Base-by-base conservation (phyloP, 2,797 vertebrate genomes). In the Halcyon badia region DNA sequence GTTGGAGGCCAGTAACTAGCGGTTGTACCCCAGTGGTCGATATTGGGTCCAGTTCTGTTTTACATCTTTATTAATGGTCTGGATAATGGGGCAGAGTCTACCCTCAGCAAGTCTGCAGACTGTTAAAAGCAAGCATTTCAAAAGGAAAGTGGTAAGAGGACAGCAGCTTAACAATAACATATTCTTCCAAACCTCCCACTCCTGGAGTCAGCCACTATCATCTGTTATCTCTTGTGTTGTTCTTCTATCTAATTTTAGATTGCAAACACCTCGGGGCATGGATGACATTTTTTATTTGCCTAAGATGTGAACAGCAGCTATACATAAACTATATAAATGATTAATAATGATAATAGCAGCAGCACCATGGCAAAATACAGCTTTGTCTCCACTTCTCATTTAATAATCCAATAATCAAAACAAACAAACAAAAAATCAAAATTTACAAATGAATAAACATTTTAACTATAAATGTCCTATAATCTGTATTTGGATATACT, bases 201-300 rank as follows among this genome's bases (percentile, higher is more conserved):
- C 33, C 77, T 39, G 61, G 28, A 83, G 62, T 33, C 35, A 85
- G 28, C 46, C 2, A 5, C 56, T 79, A 66, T 81, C 46, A 88
- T 35, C 80, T 82, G 69, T 49, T 86, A 65, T 33, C 22, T 87
- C 70, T 90, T 93, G 66, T 54, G 48, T 91, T 79, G 62, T 12
- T 66, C 58, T 70, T 90, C 52, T 66, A 48, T 84, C 35, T 56
- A 88, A 91, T 90, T 95, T 95, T 96, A 95, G 76, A 91, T 49
- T 66, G 56, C 41, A 88, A 88, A 93, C 48, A 76, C 83, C 92
- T 91, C 73, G 93, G 90, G 90, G 90, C 70, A 83, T 37, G 64
- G 48, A 77, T 73, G 77, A 91, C 48, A 83, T 94, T 83, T 94
- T 92, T 84, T 90, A 82, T 82, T 66, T 75, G 48, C 60, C 72